A percentile compares a stretch with the other conserved stretches of the same genome.
Conservation (phyloP, 2,888 invertebrate species). For the Pherbina coryleti region DNA sequence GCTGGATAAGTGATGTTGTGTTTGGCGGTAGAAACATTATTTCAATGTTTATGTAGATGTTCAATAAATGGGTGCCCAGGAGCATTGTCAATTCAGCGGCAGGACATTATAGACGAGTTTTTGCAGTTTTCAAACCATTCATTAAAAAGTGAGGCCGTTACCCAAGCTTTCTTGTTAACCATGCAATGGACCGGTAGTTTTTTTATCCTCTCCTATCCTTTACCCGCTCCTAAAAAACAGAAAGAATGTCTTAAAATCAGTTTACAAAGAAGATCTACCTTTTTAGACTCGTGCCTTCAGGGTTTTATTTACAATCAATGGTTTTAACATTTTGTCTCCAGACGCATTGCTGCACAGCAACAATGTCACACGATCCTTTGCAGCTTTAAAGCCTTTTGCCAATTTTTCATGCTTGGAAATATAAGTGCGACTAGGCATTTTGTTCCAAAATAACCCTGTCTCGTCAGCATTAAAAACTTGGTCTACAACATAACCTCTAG, state of each 20-base stretch:
- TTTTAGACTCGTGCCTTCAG: too few species aligned
- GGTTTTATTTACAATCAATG: too few species aligned
- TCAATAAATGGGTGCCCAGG: not conserved
- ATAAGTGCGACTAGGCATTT: not conserved
- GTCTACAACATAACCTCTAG: not conserved
- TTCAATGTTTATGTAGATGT: not conserved
- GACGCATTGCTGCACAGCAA: too few species aligned
- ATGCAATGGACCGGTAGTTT: not conserved
- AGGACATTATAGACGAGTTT: not conserved
- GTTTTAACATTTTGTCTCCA: too few species aligned
- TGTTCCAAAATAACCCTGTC: not conserved
- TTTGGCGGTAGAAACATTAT: slow-evolving; percentile 33
- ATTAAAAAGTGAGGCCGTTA: not conserved
- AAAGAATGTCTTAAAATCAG: too few species aligned
- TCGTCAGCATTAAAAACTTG: slow-evolving; percentile 2
- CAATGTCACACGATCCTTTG: too few species aligned
- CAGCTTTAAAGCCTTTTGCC: too few species aligned
- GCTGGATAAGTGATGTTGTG: too few species aligned
- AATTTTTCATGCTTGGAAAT: too few species aligned
- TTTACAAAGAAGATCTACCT: too few species aligned
- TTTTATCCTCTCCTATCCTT: too few species aligned
- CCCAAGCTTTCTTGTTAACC: slow-evolving; percentile 3
- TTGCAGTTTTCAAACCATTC: not conserved
- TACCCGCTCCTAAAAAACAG: too few species aligned
- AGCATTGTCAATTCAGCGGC: not conserved